Evolutionary conservation across 1,140 invertebrate species (phyloP).

Genomic region (Penaeus vannamei): DNA sequence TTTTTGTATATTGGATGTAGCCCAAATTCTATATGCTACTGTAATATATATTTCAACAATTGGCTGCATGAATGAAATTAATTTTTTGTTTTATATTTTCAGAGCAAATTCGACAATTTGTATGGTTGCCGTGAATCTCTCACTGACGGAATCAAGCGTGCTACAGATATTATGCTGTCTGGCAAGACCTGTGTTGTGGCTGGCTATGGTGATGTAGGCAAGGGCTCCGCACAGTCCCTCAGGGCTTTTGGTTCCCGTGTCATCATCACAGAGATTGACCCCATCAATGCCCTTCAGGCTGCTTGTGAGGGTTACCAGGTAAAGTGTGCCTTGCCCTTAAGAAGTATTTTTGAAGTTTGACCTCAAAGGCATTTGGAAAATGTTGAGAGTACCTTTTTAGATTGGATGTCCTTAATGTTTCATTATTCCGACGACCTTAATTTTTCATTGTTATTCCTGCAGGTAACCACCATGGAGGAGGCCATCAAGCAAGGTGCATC

Average conservation of each 20-base stretch:
- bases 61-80: too few species aligned
- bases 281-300: constrained; percentile 98
- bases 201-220: constrained; percentile 99
- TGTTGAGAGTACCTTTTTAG: too few species aligned
- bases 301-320: constrained; percentile 98
- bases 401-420: too few species aligned
- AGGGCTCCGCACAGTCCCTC: constrained; percentile 97
- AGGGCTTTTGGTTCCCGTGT: constrained; percentile 96
- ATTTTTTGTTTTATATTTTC: constrained; percentile 67
- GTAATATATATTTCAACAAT: too few species aligned
- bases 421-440: too few species aligned
- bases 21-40: too few species aligned
- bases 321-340: constrained; percentile 45
- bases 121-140: constrained; percentile 99
- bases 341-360: background rate
- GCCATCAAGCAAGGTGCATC: constrained; percentile 74
- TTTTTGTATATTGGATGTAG: too few species aligned
- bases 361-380: background rate
- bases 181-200: constrained; percentile 98
- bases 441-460: constrained; percentile 68
- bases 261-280: constrained; percentile 98
- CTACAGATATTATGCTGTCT: constrained; percentile 98
- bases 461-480: constrained; percentile 98
- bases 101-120: constrained; percentile 99
- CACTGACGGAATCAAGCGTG: constrained; percentile 98